Evolutionary conservation across 1,140 invertebrate genomes (phyloP).

Genomic region (Coelopa frigida): DNA sequence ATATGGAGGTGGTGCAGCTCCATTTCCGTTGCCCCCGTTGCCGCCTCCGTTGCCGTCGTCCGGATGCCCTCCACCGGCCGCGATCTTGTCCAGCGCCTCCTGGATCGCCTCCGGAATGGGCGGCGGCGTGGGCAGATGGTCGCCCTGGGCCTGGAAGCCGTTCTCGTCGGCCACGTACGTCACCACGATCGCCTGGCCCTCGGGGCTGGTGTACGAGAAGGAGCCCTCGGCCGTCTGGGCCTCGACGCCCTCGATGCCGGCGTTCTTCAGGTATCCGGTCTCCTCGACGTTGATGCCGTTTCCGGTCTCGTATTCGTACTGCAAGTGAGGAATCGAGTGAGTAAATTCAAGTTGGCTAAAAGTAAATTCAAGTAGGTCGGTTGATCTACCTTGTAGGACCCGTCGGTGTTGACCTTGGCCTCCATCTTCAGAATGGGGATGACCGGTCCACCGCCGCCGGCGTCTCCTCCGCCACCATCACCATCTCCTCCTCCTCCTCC

Average conservation of each 20-base stretch:
- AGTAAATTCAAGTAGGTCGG: not conserved
- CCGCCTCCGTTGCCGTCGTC: conserved; percentile 46
- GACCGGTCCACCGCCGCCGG: conserved; percentile 23
- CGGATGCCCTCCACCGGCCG: conserved; percentile 52
- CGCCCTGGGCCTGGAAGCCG: conserved; percentile 66
- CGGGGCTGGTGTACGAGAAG: conserved; percentile 66
- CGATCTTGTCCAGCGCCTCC: conserved; percentile 70
- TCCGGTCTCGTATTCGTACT: conserved; percentile 54
- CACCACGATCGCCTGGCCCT: conserved; percentile 61
- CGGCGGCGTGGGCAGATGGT: conserved; percentile 69
- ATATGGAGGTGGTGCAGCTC: too few relatives aligned
- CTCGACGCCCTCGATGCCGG: conserved; percentile 51
- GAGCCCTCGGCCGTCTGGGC: conserved; percentile 57
- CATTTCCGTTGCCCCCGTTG: conserved; percentile 10
- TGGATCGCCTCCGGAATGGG: conserved; percentile 75
- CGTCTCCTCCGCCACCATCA: conserved; percentile 23
- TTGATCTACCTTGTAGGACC: conserved; percentile 49
- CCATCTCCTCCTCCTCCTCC: conserved; percentile 8
- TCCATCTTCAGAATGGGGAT: conserved; percentile 55
- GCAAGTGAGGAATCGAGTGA: not conserved
- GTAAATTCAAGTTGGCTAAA: not conserved
- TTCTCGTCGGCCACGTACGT: conserved; percentile 75
- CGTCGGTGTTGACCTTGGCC: conserved; percentile 56
- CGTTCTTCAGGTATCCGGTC: conserved; percentile 59
- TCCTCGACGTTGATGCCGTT: conserved; percentile 63